Evolutionary conservation across 2,797 vertebrate genomes (phyloP).

Genomic region (Pelodytes ibericus): DNA sequence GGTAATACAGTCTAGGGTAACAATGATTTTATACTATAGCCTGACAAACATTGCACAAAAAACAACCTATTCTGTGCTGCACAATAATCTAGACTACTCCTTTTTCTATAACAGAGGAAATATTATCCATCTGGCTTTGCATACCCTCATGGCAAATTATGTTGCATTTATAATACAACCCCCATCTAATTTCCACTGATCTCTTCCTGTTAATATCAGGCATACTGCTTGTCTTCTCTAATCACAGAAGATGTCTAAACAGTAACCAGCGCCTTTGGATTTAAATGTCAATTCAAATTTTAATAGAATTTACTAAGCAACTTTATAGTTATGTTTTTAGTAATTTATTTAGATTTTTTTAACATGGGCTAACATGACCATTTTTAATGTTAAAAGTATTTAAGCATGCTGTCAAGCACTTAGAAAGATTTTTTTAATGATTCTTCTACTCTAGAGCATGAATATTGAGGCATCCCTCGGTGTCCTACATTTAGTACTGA

Average conservation of each 20-base stretch:
- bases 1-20: too few species aligned
- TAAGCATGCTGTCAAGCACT: not conserved
- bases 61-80: not conserved
- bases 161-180: conserved; percentile 29
- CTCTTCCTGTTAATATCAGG: conserved; percentile 45
- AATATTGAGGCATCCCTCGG: not conserved
- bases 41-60: too few species aligned
- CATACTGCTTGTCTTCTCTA: conserved; percentile 34
- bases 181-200: conserved; percentile 26
- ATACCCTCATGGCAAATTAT: conserved; percentile 26
- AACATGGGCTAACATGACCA: not conserved
- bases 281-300: conserved; percentile 18
- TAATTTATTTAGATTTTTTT: not conserved
- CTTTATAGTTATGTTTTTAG: not conserved
- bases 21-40: too few species aligned
- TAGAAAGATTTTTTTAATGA: conserved; percentile 9
- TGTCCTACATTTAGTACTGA: conserved; percentile 16
- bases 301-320: conserved; percentile 14
- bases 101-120: conserved; percentile 34
- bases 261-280: conserved; percentile 18
- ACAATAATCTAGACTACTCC: conserved; percentile 38
- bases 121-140: conserved; percentile 25
- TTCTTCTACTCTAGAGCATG: conserved; percentile 6
- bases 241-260: conserved; percentile 19
- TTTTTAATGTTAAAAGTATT: not conserved